Conservation (phyloP, 92 coral and sea anemone species). For the Zoanthus sociatus region DNA sequence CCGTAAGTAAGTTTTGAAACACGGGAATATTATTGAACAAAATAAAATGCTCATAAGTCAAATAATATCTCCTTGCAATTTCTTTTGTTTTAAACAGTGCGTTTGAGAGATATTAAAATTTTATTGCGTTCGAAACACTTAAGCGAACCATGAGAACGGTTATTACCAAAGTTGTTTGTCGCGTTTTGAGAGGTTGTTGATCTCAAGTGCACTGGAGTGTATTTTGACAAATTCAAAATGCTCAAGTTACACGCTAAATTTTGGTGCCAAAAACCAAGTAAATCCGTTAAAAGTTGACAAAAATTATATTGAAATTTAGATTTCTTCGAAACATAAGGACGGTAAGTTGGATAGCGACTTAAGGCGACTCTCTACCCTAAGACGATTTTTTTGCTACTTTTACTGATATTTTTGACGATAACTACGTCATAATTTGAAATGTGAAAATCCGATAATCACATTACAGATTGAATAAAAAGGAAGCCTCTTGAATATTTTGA, state of each 20-base stretch:
- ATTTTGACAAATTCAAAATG: constrained; percentile 44
- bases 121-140: constrained; percentile 38
- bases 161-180: background rate
- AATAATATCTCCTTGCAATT: constrained; percentile 29
- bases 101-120: constrained; percentile 37
- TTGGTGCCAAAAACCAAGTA: constrained; percentile 33
- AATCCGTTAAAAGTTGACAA: constrained; percentile 35
- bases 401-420: too few species aligned
- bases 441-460: too few species aligned
- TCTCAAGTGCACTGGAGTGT: constrained; percentile 39
- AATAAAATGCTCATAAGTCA: constrained; percentile 53
- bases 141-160: constrained; percentile 7
- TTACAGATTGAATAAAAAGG: too few species aligned
- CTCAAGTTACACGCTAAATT: constrained; percentile 51
- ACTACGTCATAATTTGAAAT: too few species aligned
- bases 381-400: too few species aligned
- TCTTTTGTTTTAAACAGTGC: constrained; percentile 24
- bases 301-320: constrained; percentile 35
- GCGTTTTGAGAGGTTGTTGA: constrained; percentile 9
- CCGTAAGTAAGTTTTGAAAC: constrained; percentile 6
- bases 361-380: too few species aligned
- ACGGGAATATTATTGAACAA: constrained; percentile 26
- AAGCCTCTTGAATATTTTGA: too few species aligned
- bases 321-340: constrained; percentile 7
- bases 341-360: constrained; percentile 13